A percentile compares a stretch with the other conserved stretches of the same genome.
phyloP scores from a whole-genome alignment of 2,113 vertebrate species.

The Petromus typicus region DNA sequence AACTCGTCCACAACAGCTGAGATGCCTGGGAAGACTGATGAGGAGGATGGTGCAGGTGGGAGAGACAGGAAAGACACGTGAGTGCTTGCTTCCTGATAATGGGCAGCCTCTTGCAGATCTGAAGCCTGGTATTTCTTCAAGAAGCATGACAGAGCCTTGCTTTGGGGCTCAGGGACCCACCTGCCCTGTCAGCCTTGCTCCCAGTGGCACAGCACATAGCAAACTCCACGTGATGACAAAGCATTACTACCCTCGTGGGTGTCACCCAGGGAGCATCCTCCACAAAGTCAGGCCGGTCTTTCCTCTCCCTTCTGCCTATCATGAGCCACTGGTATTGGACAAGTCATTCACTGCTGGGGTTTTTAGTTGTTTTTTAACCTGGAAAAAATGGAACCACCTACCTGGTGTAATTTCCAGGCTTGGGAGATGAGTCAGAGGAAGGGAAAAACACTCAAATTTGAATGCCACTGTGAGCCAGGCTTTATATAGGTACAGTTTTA shows the following conservation, averaged over 20 bases:
- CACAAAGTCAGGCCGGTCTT: fast-evolving
- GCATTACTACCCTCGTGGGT: background rate
- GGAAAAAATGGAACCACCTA: conserved; percentile 42
- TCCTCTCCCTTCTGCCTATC: background rate
- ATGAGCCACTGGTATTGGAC: background rate
- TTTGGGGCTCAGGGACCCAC: background rate
- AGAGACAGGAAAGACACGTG: background rate
- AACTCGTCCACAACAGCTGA: background rate
- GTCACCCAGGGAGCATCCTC: background rate
- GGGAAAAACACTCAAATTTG: background rate
- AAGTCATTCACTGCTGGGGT: background rate
- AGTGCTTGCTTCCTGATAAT: background rate
- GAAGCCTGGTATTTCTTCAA: background rate
- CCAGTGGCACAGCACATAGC: background rate
- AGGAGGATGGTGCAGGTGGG: background rate
- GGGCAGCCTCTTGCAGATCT: background rate
- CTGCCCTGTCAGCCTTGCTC: no score
- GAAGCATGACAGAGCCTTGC: background rate
- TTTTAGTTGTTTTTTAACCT: background rate
- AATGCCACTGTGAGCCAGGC: conserved; percentile 25
- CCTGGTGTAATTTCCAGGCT: conserved; percentile 43
- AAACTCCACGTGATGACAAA: background rate
- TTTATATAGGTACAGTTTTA: conserved; percentile 60
- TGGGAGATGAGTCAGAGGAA: conserved; percentile 62
- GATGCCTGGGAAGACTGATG: background rate